Evolutionary conservation across 2,888 invertebrate species (phyloP), one percentile per base, ranked within the genome.

Genomic region (Ornithoptera alexandrae): DNA sequence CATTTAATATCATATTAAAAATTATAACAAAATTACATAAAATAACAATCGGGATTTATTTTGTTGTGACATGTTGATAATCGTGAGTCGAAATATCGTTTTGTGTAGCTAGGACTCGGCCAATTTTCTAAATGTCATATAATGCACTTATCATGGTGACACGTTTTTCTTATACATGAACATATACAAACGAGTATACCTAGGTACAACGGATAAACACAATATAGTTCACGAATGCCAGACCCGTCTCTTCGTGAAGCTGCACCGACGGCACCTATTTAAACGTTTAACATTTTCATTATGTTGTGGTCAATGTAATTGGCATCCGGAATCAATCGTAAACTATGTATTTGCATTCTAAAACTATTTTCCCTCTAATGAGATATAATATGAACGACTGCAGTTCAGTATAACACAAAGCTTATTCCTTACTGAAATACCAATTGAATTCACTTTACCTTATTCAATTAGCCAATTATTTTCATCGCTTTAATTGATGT

Each of bases 91-190:
- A 2, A 42, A 42, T 61, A 61, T 17, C 15, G n/a, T n/a, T 61
- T 39, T 59, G 59, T 22, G 20, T 15, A 24, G 22, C 57, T 65
- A 15, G 18, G 66, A 62, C 67, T 53, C 67, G 56, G 62, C 67
- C 30, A 56, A 56, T 67, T 56, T 62, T 67, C 67, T 62, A 67
- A 67, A 67, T 67, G 62, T 22, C 67, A 67, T 39, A 12, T n/a
- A 6, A 36, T 62, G 67, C 67, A 56, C 61, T 61, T 67, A 62
- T 57, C 59, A 17, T 3, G 6, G 53, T 17, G 12, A 53, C 53
- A 53, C 53, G 6, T 53, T 53, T n/a, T 6, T 53, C 53, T 53
- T 53, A 18, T 53, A 30, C 30, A 53, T 53, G 53, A 18, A 57
- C 10, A 20, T 18, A 57, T 20, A 20, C 57, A 22, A 10, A 22